Base-by-base conservation (phyloP, 2,113 vertebrate species). In the Canis aureus region DNA sequence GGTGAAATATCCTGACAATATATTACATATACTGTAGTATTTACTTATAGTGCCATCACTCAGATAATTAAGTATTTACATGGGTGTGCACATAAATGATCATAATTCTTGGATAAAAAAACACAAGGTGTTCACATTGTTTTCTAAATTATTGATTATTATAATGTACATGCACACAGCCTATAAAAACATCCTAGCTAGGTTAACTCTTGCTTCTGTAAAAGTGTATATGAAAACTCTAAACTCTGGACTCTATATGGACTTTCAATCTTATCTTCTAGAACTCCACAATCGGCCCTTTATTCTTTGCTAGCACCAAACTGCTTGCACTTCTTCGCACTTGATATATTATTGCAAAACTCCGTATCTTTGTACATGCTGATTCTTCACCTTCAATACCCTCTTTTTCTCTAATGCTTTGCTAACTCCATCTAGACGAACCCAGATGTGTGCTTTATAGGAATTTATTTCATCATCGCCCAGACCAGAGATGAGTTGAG, bases 111-210 rank as follows among this genome's bases (percentile, higher is more conserved):
- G 2, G 22, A 81, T 38, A 11, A 85, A 91, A 85, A 0, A 64
- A 13, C 12, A 60, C 27, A 60, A 87, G 71, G 35, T 86, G 53
- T 84, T 87, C 25, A 82, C 3, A 13, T 74, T 43, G 8, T 67
- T 89, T 88, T 81, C 51, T 53, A 94, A 64, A 66, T 91, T 91
- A 86, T 92, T 89, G 6, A 73, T 91, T 89, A 89, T 92, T 89
- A 2, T 81, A 62, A 71, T 17, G 0, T 13, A 11, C 7, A 89
- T 25, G 59, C 13, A 57, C 2, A 84, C 11, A 89, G 81, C 2
- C 15, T n/a, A 53, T 35, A 38, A 66, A 81, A 60, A 79, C n/a
- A 84, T 88, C 49, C 23, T 66, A 53, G 1, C 1, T 76, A 38
- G 9, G 43, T 85, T 69, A 69, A 95, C 0, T 89, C 22, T 57